Evolutionary conservation across 2,888 invertebrate species (phyloP).

Genomic region (Rotaria magnacalcarata): DNA sequence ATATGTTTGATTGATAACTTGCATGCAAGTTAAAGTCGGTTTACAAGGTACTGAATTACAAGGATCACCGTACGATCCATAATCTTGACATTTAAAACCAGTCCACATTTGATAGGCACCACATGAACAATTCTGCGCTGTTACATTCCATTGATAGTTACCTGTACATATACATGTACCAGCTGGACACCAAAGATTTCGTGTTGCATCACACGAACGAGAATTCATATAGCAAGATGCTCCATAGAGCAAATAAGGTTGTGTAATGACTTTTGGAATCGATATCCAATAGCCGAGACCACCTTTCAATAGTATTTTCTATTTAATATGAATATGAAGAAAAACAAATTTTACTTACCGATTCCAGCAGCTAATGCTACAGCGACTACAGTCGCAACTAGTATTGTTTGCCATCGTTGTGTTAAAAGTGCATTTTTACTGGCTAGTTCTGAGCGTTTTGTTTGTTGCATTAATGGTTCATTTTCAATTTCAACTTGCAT

Average conservation of each 20-base stretch:
- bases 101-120: background rate
- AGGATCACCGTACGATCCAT: background rate
- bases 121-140: background rate
- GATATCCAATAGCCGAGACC: background rate
- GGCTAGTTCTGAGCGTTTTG: background rate
- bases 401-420: slow-evolving; percentile 17
- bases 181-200: background rate
- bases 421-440: background rate
- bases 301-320: background rate
- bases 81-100: background rate
- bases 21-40: background rate
- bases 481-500: background rate
- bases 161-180: background rate
- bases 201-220: background rate
- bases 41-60: background rate
- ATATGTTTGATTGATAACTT: background rate
- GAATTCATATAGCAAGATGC: slow-evolving; percentile 6
- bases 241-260: background rate
- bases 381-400: background rate
- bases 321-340: too few relatives aligned
- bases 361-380: background rate
- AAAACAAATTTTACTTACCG: background rate
- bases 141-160: background rate
- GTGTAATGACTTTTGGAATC: background rate
- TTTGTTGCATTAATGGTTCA: background rate